These are phyloP conservation scores for Jordanella pulchra DNA, from an alignment of 2,797 vertebrate species.

Conservation along the genomic window DNA sequence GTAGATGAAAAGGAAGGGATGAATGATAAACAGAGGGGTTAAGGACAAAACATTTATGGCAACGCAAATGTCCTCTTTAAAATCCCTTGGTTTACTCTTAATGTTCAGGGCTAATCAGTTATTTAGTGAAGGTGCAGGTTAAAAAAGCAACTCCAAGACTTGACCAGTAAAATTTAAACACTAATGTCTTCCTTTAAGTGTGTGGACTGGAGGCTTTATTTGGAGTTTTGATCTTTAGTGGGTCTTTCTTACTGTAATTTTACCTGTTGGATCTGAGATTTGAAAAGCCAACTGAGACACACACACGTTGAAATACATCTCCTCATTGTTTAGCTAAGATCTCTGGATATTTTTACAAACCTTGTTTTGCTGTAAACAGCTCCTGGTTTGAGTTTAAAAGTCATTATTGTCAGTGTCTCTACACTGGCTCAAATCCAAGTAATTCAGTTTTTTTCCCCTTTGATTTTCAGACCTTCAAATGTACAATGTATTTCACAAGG, in stretches of 20 bases:
- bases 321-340: background rate
- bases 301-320: background rate
- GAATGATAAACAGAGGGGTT: slow-evolving; percentile 9
- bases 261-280: background rate
- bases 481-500: background rate
- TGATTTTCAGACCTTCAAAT: slow-evolving; percentile 5
- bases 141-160: no score
- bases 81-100: background rate
- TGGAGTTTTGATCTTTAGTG: background rate
- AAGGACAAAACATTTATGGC: slow-evolving; percentile 41
- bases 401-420: background rate
- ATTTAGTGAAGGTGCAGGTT: background rate
- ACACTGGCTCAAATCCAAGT: background rate
- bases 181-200: no score
- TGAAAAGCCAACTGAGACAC: background rate
- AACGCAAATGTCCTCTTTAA: slow-evolving; percentile 16
- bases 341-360: background rate
- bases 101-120: background rate
- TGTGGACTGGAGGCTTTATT: no score
- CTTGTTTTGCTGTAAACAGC: background rate
- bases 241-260: background rate
- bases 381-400: background rate
- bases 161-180: no score
- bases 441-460: background rate
- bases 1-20: slow-evolving; percentile 17